Base-by-base conservation (phyloP, 2,888 invertebrate genomes). In the Epinotia nisella region DNA sequence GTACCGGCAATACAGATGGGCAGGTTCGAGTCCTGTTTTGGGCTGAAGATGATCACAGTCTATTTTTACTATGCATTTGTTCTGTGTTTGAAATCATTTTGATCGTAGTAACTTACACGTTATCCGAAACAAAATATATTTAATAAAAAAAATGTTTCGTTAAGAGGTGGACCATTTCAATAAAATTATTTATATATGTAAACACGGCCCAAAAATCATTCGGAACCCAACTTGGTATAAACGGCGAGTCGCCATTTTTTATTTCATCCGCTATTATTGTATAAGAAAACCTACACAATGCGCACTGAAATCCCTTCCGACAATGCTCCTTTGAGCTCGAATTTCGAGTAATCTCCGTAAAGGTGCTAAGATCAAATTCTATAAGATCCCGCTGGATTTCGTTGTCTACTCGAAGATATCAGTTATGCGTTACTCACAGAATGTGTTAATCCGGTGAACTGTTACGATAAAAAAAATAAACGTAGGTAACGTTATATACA, bases 331-430 rank as follows among this genome's bases (percentile, higher is more conserved):
- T 69, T 69, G 68, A 68, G 73, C 62, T 73, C 68, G 69, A 69
- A 69, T 73, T 69, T 73, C 73, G 41, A 64, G 68, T 73, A 73
- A 73, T 73, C 73, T 68, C 53, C 41, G 68, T 19, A 69, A 69
- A 73, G 73, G 73, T 69, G 73, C 69, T 59, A 64, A 72, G 68
- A 72, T 72, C 72, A 68, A 72, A 68, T 72, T 62, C 72, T 68
- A n/a, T n/a, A 61, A 69, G 51, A 73, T 58, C 62, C 65, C 1
- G 13, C 24, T 24, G 73, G 68, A 64, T 73, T 73, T 73, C 58
- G 62, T 53, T 69, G 73, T 73, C 68, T 73, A 19, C 71, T 55
- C 45, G 24, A 62, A 64, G 58, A 49, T 68, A 73, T 68, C 62
- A 64, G 51, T 68, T 73, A 21, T 58, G 41, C 59, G 56, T 51